Conservation (phyloP, 2,888 invertebrate genomes). For the Amblyteles armatorius region DNA sequence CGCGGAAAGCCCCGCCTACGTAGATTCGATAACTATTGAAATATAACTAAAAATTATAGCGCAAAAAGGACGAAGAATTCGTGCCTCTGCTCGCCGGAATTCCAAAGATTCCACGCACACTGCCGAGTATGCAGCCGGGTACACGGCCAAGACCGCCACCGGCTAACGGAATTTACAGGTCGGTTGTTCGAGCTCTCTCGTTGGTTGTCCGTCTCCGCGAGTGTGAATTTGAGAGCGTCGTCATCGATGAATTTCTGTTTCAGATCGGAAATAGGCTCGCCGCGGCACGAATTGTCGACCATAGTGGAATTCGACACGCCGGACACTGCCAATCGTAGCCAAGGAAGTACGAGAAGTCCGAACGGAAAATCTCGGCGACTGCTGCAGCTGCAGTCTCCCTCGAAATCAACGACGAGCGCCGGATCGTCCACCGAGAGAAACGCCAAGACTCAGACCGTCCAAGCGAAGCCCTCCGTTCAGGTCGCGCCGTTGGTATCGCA, state of each 20-base stretch:
- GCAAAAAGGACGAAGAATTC: constrained; percentile 69
- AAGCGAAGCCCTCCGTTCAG: constrained; percentile 71
- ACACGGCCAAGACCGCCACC: constrained; percentile 77
- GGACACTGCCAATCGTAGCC: constrained; percentile 85
- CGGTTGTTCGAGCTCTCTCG: constrained; percentile 49
- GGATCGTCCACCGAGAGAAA: constrained; percentile 61
- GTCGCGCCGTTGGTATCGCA: constrained; percentile 68
- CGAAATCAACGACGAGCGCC: constrained; percentile 54
- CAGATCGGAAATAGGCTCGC: constrained; percentile 75
- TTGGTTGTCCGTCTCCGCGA: not conserved
- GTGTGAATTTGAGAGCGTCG: not conserved
- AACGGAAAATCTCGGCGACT: constrained; percentile 59
- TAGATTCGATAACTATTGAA: not conserved
- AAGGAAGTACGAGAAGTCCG: constrained; percentile 73
- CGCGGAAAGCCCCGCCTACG: not conserved
- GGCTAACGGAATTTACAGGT: constrained; percentile 77
- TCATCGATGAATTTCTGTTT: constrained; percentile 50
- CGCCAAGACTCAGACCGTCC: constrained; percentile 40
- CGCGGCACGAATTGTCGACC: constrained; percentile 88
- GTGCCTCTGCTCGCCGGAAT: constrained; percentile 77
- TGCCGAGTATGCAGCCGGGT: constrained; percentile 65
- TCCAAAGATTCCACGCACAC: constrained; percentile 75
- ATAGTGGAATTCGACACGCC: constrained; percentile 90
- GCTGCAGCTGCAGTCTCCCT: constrained; percentile 52
- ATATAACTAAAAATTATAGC: constrained; percentile 11